Base-by-base conservation (phyloP, 2,888 invertebrate genomes). In the Sialis lutaria region DNA sequence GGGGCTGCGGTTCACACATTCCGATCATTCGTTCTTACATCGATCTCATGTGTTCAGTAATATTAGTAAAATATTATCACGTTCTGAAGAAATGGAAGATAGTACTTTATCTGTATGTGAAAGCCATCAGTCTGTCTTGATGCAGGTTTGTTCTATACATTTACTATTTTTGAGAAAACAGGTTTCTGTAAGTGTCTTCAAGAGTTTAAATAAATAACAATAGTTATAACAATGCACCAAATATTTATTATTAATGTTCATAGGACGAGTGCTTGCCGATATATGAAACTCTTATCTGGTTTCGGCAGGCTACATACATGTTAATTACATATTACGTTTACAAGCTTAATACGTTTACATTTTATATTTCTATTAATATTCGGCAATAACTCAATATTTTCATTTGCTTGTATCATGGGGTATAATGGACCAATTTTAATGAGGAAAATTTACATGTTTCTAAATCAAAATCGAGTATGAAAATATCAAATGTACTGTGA, bases 31-130 rank as follows among this genome's bases (percentile, higher is more conserved):
- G 56, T 95, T 95, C 64, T 68, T 96, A 32, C 95, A 96, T 63
- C 68, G 80, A 50, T 64, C 63, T 13, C 65, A 65, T 53, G 92
- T 96, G 7, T 95, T 96, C 65, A 91, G 86, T 59, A 93, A 93
- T 61, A 91, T 96, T 56, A 92, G 92, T 60, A 90, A 91, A 69
- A 95, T 95, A 50, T 70, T 96, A 46, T 92, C 92, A 1, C 82
- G 90, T 54, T 86, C 90, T 1, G 93, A 95, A 59, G 92, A 91
- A 55, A 82, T 79, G 54, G 77, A 77, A 52, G 76, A 75, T 50
- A 64, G 67, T 35, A 67, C 67, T 4, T 60, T 69, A 52, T 74
- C 73, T 33, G 72, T 74, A 70, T 73, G 73, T 53, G 74, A 74
- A 51, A 73, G 73, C 52, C 72, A 73, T 52, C 67, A 68, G 43